Evolutionary conservation across 2,113 vertebrate genomes (phyloP).

Genomic region (Tor tambroides): DNA sequence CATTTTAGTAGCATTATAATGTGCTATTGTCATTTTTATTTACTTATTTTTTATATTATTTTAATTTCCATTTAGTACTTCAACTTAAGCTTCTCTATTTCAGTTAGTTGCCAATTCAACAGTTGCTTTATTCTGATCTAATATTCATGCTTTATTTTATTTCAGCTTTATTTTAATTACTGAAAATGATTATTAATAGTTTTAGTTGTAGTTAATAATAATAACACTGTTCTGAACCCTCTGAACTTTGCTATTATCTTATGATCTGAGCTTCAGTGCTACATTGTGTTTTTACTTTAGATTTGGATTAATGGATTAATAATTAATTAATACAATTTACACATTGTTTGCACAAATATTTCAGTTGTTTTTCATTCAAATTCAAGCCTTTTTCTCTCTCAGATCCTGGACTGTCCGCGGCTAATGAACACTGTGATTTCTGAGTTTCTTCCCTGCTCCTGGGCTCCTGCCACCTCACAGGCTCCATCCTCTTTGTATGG

Average conservation of each 20-base stretch:
- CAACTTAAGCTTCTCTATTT: background rate
- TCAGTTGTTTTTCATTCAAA: background rate
- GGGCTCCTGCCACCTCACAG: slow-evolving; percentile 71
- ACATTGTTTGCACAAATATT: background rate
- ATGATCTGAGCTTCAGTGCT: background rate
- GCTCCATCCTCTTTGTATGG: slow-evolving; percentile 77
- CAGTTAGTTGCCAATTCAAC: background rate
- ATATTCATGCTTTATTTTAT: background rate
- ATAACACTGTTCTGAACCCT: background rate
- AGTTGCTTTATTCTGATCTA: background rate
- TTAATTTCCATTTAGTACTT: no score
- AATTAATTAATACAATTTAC: no score
- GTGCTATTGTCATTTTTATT: no score
- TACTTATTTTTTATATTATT: no score
- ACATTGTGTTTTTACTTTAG: background rate
- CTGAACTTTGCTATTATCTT: background rate
- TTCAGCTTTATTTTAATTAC: background rate
- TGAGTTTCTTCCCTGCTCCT: slow-evolving; percentile 89
- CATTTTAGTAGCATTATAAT: no score
- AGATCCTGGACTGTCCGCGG: slow-evolving; percentile 93
- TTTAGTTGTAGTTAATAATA: background rate
- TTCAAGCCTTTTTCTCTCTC: background rate
- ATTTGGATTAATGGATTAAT: background rate
- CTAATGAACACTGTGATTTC: slow-evolving; percentile 85
- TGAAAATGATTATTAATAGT: no score